Evolutionary conservation across 2,888 invertebrate genomes (phyloP).

Genomic region (Himalopsyche japonica): DNA sequence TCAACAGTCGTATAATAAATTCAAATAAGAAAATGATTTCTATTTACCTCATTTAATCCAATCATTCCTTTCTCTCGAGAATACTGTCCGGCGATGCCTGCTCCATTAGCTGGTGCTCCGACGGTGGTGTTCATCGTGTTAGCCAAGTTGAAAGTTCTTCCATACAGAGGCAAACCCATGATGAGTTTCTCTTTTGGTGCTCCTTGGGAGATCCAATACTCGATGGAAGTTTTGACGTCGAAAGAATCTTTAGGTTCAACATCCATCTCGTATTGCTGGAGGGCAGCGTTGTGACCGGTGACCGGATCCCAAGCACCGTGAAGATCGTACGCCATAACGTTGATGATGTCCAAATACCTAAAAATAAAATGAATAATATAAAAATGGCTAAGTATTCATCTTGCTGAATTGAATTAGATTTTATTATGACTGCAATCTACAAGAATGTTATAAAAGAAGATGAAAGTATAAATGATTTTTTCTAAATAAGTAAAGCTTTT

Average conservation of each 20-base stretch:
- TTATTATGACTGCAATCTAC: background rate
- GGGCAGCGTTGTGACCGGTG: constrained; percentile 55
- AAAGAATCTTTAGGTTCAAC: constrained; percentile 8
- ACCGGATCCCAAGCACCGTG: constrained; percentile 57
- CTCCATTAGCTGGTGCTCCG: constrained; percentile 52
- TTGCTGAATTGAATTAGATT: background rate
- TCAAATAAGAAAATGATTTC: too few species aligned
- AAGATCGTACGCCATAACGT: constrained; percentile 63
- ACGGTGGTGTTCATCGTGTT: constrained; percentile 45
- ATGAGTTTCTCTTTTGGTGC: constrained; percentile 48
- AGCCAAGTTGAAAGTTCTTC: constrained; percentile 49
- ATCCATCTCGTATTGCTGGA: constrained; percentile 43
- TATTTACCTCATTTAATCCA: constrained; percentile 59
- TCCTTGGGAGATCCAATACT: constrained; percentile 49
- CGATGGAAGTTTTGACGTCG: constrained; percentile 44
- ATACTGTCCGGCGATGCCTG: constrained; percentile 54
- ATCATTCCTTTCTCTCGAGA: constrained; percentile 55
- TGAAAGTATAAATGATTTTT: too few species aligned
- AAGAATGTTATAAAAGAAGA: background rate
- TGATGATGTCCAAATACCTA: constrained; percentile 57
- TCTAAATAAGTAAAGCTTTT: too few species aligned
- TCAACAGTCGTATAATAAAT: too few species aligned
- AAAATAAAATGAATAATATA: background rate
- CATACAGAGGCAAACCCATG: constrained; percentile 51
- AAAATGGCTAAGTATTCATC: background rate